Conservation (phyloP, 1,140 invertebrate species). For the Radopholus similis region DNA sequence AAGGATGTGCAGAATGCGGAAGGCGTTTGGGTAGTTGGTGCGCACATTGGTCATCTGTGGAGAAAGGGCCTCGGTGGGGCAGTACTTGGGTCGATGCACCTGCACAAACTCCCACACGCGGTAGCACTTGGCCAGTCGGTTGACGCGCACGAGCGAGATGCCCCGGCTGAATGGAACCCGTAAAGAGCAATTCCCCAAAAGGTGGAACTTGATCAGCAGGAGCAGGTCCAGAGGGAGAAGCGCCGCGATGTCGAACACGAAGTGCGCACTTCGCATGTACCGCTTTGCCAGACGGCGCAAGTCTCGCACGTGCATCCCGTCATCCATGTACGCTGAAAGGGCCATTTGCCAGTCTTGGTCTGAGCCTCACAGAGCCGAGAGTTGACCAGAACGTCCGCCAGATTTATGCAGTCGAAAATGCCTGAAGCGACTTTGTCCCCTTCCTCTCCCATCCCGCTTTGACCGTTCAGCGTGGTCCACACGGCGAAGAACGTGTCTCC, state of each 20-base stretch:
- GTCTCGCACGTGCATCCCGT: conserved; percentile 24
- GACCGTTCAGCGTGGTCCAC: conserved; percentile 29
- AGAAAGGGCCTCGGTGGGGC: not conserved
- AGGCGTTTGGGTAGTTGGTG: conserved; percentile 48
- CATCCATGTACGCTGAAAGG: conserved; percentile 35
- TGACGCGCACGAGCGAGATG: conserved; percentile 29
- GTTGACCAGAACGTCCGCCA: conserved; percentile 39
- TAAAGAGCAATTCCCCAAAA: too few relatives aligned
- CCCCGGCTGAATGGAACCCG: conserved; percentile 5
- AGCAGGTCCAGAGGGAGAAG: conserved; percentile 37
- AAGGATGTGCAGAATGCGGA: conserved; percentile 47
- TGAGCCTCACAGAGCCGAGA: conserved; percentile 35
- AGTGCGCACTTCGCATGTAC: conserved; percentile 35
- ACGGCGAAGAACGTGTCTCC: conserved; percentile 27
- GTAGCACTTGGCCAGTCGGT: conserved; percentile 36
- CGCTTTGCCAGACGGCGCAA: conserved; percentile 35
- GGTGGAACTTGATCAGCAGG: too few relatives aligned
- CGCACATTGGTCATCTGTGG: conserved; percentile 41
- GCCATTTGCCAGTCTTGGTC: not conserved
- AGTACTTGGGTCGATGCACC: not conserved
- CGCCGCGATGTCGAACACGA: conserved; percentile 32
- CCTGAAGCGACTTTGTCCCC: not conserved
- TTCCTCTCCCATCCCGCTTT: not conserved
- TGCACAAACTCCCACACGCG: conserved; percentile 37
- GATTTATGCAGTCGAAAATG: conserved; percentile 37